Evolutionary conservation across 2,113 vertebrate species (phyloP).

Genomic region (Colinus virginianus): DNA sequence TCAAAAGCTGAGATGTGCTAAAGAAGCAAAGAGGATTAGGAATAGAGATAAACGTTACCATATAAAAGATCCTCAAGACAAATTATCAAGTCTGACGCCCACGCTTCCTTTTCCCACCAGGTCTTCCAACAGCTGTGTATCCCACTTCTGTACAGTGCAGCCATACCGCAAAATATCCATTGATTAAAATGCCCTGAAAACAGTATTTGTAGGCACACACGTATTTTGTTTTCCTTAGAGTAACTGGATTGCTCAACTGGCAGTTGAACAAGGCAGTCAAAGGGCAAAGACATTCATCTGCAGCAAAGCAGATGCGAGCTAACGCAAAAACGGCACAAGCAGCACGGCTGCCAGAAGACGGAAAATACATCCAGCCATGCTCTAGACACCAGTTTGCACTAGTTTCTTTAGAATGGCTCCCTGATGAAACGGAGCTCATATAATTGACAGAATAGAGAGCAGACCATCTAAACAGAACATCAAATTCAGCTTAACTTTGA

Average conservation of each 20-base stretch:
- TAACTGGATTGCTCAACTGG: not conserved
- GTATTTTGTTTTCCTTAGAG: not conserved
- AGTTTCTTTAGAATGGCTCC: not conserved
- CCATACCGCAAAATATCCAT: not conserved
- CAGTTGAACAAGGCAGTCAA: not conserved
- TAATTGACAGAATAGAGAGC: not conserved
- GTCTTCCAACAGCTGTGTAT: not conserved
- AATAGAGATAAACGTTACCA: not conserved
- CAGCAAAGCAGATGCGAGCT: not conserved
- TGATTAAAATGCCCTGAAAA: not conserved
- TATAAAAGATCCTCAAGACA: not conserved
- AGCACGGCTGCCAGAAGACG: not conserved
- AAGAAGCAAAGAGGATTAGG: not conserved
- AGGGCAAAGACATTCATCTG: not conserved
- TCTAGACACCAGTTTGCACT: not conserved
- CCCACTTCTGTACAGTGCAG: not conserved
- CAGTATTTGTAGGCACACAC: not conserved
- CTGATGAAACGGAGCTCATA: not conserved
- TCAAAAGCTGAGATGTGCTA: not conserved
- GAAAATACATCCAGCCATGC: fast-evolving
- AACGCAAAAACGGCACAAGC: not conserved
- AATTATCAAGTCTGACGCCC: not conserved
- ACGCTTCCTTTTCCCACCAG: not conserved
- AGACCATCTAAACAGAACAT: not conserved
- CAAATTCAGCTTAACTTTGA: not conserved